Evolutionary conservation across 1,140 invertebrate genomes (phyloP).

Genomic region (Cataglyphis hispanica): DNA sequence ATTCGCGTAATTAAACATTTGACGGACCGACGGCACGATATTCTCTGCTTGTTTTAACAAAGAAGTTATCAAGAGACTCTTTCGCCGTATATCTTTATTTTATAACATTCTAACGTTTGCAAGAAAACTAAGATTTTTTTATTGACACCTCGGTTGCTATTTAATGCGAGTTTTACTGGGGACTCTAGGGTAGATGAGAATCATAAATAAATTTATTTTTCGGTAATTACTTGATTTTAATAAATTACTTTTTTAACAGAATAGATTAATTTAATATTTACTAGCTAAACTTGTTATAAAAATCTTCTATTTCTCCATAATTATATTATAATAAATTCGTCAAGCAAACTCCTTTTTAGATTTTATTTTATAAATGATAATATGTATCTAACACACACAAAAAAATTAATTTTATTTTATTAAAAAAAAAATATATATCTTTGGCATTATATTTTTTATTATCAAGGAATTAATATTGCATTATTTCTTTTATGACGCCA

Average conservation of each 20-base stretch:
- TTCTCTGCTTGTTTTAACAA: neutral
- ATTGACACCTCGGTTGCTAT: neutral
- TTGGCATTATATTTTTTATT: too few relatives aligned
- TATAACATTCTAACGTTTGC: neutral
- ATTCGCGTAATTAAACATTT: slow-evolving; percentile 19
- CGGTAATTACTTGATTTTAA: neutral
- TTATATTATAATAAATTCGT: too few relatives aligned
- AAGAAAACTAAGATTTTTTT: slow-evolving; percentile 2
- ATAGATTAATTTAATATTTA: neutral
- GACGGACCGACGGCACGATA: neutral
- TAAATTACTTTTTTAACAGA: neutral
- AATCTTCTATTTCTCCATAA: too few relatives aligned
- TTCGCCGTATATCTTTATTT: neutral
- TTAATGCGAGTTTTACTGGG: neutral
- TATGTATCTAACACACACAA: neutral
- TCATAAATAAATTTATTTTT: neutral
- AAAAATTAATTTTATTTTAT: too few relatives aligned
- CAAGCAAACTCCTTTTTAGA: neutral
- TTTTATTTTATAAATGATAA: neutral
- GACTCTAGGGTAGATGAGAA: neutral
- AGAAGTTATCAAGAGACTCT: neutral
- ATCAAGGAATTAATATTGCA: neutral
- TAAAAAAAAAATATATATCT: too few relatives aligned
- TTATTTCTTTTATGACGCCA: neutral
- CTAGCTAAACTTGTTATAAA: neutral